A percentile compares a stretch with the other conserved stretches of the same genome.
Conservation (phyloP, 2,888 invertebrate genomes). For the Drosophila lutescens region DNA sequence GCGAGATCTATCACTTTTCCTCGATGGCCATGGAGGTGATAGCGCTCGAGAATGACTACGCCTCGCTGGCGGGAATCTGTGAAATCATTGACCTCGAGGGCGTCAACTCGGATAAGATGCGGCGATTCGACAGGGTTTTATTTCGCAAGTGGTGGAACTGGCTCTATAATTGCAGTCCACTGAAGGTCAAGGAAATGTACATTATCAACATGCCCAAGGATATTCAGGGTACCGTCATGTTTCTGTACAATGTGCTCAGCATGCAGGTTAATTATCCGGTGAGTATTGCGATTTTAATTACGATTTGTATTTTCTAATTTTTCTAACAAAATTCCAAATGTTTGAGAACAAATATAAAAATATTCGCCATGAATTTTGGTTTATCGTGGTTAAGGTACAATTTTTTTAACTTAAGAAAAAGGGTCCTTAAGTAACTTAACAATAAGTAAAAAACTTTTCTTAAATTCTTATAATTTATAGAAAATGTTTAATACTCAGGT, state of each 20-base stretch:
- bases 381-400: too few relatives aligned
- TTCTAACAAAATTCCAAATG: too few relatives aligned
- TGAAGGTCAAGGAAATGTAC: constrained; percentile 70
- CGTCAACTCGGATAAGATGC: constrained; percentile 64
- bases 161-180: constrained; percentile 71
- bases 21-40: constrained; percentile 78
- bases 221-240: constrained; percentile 62
- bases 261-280: constrained; percentile 69
- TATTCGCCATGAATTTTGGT: too few relatives aligned
- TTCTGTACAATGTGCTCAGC: constrained; percentile 65
- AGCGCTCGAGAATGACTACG: constrained; percentile 78
- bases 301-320: too few relatives aligned
- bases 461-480: too few relatives aligned
- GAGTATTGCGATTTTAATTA: constrained; percentile 4
- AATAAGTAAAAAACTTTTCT: too few relatives aligned
- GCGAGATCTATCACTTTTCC: constrained; percentile 73
- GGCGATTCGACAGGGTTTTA: constrained; percentile 64
- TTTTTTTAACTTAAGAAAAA: too few relatives aligned
- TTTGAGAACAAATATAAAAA: too few relatives aligned
- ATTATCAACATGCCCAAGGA: constrained; percentile 77
- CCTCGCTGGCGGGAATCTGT: constrained; percentile 75
- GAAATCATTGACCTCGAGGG: constrained; percentile 75
- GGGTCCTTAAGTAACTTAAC: too few relatives aligned
- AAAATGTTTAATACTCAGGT: too few relatives aligned
- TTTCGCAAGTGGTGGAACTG: constrained; percentile 76